phyloP scores from a whole-genome alignment of 2,797 vertebrate genomes.

The Myripristis murdjan region DNA sequence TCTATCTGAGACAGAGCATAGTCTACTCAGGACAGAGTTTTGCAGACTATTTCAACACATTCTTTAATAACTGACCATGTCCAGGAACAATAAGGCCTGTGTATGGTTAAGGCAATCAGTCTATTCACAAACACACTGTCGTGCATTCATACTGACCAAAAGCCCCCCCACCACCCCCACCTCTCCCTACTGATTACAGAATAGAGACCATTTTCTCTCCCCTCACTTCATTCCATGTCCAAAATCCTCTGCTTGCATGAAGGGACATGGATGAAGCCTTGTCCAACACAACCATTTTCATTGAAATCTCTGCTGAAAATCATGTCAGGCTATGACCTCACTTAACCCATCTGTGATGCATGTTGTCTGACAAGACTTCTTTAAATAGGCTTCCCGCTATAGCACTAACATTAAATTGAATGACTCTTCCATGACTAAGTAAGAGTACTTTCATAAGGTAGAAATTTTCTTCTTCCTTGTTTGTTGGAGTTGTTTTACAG shows the following conservation, averaged over 20 bases:
- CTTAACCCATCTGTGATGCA: too few species aligned
- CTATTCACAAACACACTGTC: conserved; percentile 54
- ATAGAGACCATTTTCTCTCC: not conserved
- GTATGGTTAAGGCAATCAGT: conserved; percentile 41
- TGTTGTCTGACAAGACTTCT: too few species aligned
- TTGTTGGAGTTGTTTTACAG: too few species aligned
- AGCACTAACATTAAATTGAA: too few species aligned
- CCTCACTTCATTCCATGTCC: not conserved
- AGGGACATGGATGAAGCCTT: not conserved
- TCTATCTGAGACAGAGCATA: not conserved
- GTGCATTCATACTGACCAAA: conserved; percentile 47
- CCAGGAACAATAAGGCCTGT: conserved; percentile 63
- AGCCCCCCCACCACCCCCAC: not conserved
- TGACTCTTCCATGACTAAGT: too few species aligned
- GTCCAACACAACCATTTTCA: not conserved
- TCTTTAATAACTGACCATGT: conserved; percentile 35
- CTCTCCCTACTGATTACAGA: conserved; percentile 4
- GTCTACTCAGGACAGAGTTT: too few species aligned
- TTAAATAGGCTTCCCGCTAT: too few species aligned
- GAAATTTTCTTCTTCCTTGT: too few species aligned
- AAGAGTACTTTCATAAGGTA: too few species aligned
- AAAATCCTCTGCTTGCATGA: not conserved
- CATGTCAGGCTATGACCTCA: too few species aligned
- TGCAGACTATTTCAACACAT: conserved; percentile 51
- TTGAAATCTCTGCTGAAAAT: not conserved